phyloP scores from a whole-genome alignment of 2,888 invertebrate genomes.

The Adela reaumurella region DNA sequence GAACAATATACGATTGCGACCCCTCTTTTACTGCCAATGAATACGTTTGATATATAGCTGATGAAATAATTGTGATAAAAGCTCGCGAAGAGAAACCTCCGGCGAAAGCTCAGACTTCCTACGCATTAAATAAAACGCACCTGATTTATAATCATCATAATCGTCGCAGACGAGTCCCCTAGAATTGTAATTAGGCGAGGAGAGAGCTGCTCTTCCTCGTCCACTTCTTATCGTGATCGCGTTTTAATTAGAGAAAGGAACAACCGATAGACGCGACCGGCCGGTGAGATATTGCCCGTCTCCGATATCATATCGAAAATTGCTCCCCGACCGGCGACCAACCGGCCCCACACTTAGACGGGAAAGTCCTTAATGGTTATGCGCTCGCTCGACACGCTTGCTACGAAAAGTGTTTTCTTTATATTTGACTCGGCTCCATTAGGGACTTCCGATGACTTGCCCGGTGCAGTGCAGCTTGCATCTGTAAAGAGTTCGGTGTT shows the following conservation, averaged over 20 bases:
- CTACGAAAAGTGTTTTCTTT: slow-evolving; percentile 4
- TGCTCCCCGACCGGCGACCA: background rate
- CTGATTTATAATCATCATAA: background rate
- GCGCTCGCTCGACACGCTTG: slow-evolving; percentile 6
- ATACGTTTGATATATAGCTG: too few relatives aligned
- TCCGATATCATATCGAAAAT: background rate
- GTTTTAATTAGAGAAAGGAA: slow-evolving; percentile 7
- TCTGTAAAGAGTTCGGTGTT: background rate
- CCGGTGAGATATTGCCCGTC: background rate
- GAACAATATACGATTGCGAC: too few relatives aligned
- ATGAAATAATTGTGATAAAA: too few relatives aligned
- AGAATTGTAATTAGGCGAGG: slow-evolving; percentile 19
- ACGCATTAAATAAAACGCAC: too few relatives aligned
- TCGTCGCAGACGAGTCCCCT: background rate
- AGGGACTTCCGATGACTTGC: slow-evolving; percentile 1
- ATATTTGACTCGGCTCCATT: background rate
- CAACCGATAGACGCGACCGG: background rate
- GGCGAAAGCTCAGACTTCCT: too few relatives aligned
- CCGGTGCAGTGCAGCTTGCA: too few relatives aligned
- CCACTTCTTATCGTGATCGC: slow-evolving; percentile 26
- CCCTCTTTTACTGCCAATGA: too few relatives aligned
- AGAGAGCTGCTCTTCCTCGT: slow-evolving; percentile 34
- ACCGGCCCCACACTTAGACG: background rate
- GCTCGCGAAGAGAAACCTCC: too few relatives aligned
- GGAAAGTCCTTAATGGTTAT: background rate